Conservation (phyloP, 1,140 invertebrate genomes). For the Brachionus calyciflorus region DNA sequence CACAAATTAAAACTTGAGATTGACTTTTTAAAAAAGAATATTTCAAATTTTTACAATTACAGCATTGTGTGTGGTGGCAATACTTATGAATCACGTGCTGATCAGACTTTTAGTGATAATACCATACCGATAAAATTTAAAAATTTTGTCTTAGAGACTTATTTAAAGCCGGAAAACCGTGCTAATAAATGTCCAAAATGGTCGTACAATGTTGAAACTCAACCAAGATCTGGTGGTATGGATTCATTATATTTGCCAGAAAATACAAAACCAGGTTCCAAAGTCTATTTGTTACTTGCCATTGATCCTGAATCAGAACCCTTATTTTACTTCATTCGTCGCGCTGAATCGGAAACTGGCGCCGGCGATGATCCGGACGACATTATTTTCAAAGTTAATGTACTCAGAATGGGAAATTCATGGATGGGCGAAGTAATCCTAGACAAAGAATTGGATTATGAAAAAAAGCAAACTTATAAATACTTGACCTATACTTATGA, state of each 20-base stretch:
- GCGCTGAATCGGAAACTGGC: neutral
- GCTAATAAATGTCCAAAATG: slow-evolving; percentile 31
- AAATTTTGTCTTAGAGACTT: slow-evolving; percentile 10
- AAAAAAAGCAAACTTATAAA: slow-evolving; percentile 39
- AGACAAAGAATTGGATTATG: slow-evolving; percentile 33
- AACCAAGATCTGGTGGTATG: slow-evolving; percentile 9
- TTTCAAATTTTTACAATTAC: slow-evolving; percentile 44
- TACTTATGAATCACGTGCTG: slow-evolving; percentile 15
- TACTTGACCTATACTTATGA: slow-evolving; percentile 31
- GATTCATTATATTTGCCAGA: slow-evolving; percentile 1
- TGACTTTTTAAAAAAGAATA: slow-evolving; percentile 22
- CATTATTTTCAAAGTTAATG: slow-evolving; percentile 29
- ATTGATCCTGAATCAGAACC: slow-evolving; percentile 33
- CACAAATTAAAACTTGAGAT: slow-evolving; percentile 38
- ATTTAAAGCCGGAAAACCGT: neutral
- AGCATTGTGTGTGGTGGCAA: slow-evolving; percentile 38
- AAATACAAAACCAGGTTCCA: slow-evolving; percentile 5
- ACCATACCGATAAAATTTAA: slow-evolving; percentile 19
- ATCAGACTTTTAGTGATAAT: slow-evolving; percentile 19
- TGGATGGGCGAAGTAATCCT: slow-evolving; percentile 38
- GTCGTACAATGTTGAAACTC: slow-evolving; percentile 34
- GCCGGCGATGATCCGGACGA: slow-evolving; percentile 6
- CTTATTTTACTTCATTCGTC: slow-evolving; percentile 23
- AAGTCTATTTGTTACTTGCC: slow-evolving; percentile 12
- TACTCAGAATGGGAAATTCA: slow-evolving; percentile 9